Conservation (phyloP, 2,113 vertebrate species). For the Puntigrus tetrazona region DNA sequence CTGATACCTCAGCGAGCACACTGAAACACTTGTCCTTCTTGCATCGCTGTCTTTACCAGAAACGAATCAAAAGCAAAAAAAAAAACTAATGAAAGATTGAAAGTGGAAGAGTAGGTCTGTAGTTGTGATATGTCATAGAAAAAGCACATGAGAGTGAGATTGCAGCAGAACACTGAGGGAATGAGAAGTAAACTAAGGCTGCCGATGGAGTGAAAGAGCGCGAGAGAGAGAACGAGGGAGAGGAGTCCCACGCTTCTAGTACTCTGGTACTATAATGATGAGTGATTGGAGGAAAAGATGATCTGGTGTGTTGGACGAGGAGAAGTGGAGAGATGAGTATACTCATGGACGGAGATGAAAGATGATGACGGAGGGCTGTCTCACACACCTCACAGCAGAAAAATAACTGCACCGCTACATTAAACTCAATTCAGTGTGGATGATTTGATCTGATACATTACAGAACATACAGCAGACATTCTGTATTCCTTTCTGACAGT, state of each 20-base stretch:
- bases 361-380: conserved; percentile 26
- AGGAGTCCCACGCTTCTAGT: conserved; percentile 6
- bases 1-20: neutral
- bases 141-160: neutral
- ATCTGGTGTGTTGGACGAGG: conserved; percentile 19
- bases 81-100: neutral
- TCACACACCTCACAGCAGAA: conserved; percentile 26
- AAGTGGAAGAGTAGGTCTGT: conserved; percentile 3
- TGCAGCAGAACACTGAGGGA: conserved; percentile 2
- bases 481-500: neutral
- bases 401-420: conserved; percentile 25
- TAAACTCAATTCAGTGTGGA: conserved; percentile 16
- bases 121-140: neutral
- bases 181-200: neutral
- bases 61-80: too few species aligned
- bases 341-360: neutral
- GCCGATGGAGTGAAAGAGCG: neutral
- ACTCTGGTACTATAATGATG: conserved; percentile 17
- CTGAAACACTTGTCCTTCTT: conserved; percentile 52
- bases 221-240: neutral
- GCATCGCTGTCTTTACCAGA: neutral
- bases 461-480: neutral
- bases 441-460: conserved; percentile 8
- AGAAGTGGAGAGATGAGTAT: conserved; percentile 39
- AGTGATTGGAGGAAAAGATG: conserved; percentile 44